Evolutionary conservation across 2,888 invertebrate species (phyloP), one percentile per base, ranked within the genome.

Genomic region (Heterodera filipjevi): DNA sequence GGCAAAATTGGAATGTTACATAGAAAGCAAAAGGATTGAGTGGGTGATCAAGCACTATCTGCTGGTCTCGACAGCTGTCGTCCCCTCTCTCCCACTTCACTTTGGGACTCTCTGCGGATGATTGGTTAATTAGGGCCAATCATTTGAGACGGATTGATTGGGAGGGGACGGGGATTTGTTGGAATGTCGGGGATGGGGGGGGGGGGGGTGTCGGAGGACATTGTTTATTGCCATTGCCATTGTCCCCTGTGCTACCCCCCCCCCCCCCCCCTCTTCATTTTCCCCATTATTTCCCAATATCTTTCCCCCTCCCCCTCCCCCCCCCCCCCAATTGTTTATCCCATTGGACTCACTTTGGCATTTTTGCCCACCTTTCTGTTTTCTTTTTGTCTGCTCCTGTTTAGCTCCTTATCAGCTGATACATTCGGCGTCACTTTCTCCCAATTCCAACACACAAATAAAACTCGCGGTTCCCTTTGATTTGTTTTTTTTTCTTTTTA

Each of bases 1-100:
- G n/a, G 59, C 59, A 3, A 59, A 59, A 59, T 59, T 59, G n/a
- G n/a, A 59, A 27, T 59, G 59, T 59, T 59, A 59, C 59, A 59
- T 59, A 27, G 59, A 5, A 19, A n/a, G 59, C 8, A 19, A n/a
- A 27, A 22, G 27, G 39, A 39, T 12, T n/a, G n/a, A n/a, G n/a
- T n/a, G 12, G 27, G 59, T n/a, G 59, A 59, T 59, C 59, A 59
- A 59, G 59, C 59, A 59, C 59, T 59, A 12, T 12, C 39, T 39
- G 39, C 39, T 39, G 27, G 8, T 22, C 59, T 22, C 19, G 22
- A 53, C 59, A 59, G 59, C 27, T 59, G 59, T 59, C 59, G 6
- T 22, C 27, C 19, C 19, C n/a, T 59, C 22, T 5, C 12, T 19
- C 16, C 10, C 12, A 46, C 46, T 46, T 10, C 46, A 16, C 46